phyloP scores from a whole-genome alignment of 2,888 invertebrate genomes.

The Chaetoderma sp. region DNA sequence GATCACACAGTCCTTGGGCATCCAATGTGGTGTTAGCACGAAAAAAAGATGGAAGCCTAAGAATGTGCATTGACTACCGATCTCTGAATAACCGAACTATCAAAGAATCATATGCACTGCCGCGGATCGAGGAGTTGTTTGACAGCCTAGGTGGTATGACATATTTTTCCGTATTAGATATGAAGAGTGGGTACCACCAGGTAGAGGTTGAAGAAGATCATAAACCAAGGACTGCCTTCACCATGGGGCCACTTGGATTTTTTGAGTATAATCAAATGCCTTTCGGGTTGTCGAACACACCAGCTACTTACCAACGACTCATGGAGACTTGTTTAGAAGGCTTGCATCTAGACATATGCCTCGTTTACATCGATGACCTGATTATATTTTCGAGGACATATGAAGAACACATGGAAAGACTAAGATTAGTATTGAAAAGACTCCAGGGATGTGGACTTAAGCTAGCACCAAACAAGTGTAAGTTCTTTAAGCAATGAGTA shows the following conservation, averaged over 20 bases:
- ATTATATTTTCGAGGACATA: slow-evolving; percentile 4
- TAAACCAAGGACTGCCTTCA: too few species aligned
- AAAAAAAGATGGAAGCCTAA: too few species aligned
- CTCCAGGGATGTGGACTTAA: neutral
- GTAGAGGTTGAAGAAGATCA: too few species aligned
- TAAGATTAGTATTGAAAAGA: neutral
- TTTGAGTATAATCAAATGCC: slow-evolving; percentile 5
- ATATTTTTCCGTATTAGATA: too few species aligned
- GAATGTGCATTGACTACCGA: too few species aligned
- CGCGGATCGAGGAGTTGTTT: too few species aligned
- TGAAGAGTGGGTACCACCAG: too few species aligned
- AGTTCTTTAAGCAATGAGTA: neutral
- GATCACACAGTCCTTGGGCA: too few species aligned
- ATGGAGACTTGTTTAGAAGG: slow-evolving; percentile 10
- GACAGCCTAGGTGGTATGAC: too few species aligned
- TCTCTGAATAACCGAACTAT: too few species aligned
- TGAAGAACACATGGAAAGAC: neutral
- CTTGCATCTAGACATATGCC: neutral
- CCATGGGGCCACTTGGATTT: slow-evolving; percentile 22
- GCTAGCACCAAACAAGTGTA: neutral
- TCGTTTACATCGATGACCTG: slow-evolving; percentile 7
- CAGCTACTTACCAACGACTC: slow-evolving; percentile 8
- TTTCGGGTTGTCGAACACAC: slow-evolving; percentile 10
- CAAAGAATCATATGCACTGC: too few species aligned
- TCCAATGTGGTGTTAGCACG: too few species aligned